Base-by-base conservation (phyloP, 2,888 invertebrate species). In the Serrognathus titanus region DNA sequence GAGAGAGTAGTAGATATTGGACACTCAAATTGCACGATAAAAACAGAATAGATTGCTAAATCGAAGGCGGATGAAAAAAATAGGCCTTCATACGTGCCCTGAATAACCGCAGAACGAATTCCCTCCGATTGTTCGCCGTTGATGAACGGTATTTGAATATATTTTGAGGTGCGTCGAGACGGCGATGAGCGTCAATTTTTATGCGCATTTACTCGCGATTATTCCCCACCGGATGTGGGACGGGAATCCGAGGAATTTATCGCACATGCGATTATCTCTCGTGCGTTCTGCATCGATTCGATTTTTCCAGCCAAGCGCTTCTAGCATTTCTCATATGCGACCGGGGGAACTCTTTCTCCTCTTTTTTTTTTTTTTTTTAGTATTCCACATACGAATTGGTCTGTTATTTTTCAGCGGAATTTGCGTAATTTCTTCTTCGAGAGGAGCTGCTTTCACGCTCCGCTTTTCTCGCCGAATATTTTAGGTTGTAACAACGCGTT, bases 1-100 rank as follows among this genome's bases (percentile, higher is more conserved):
- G 40, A 40, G 40, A 12, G 40, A 50, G 57, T 43, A 48, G 50
- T 39, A 50, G 65, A 67, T 72, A 69, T 70, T 67, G 73, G 72
- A 71, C 71, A 72, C 71, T 71, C 70, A 71, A 72, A 75, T 74
- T 71, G 72, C 62, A 68, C 73, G 74, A 75, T 75, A 75, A 75
- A 74, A 75, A 75, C 69, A 69, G 73, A 74, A 75, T 75, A 69
- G 73, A 75, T 75, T 71, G 75, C 74, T 71, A 71, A 74, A 74
- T 75, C 75, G 75, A 71, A 74, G 66, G 68, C 66, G 73, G 71
- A 74, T 74, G 73, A 73, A 75, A 76, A 75, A 76, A 73, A 73
- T 71, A 71, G 71, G 71, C 69, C 68, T 67, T 60, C 63, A 63
- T 71, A 72, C 76, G 76, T 75, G 75, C 62, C 55, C 45, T 56